Conservation (phyloP, 1,140 invertebrate genomes). For the Mya arenaria region DNA sequence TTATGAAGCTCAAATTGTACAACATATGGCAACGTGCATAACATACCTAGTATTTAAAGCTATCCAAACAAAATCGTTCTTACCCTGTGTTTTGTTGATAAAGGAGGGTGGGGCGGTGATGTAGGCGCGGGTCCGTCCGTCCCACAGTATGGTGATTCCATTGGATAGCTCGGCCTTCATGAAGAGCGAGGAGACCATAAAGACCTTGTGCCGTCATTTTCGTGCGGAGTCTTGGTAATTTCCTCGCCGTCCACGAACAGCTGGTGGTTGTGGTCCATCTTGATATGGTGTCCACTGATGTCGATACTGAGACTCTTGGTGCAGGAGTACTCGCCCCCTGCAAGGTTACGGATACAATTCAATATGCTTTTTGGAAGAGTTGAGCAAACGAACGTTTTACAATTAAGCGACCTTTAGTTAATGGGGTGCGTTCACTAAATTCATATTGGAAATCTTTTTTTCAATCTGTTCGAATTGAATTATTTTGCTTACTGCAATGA, state of each 20-base stretch:
- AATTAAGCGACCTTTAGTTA: too few species aligned
- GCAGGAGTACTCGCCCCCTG: conserved; percentile 87
- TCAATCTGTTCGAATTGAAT: too few species aligned
- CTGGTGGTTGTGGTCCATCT: conserved; percentile 72
- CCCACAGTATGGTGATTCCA: conserved; percentile 90
- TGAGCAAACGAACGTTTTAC: too few species aligned
- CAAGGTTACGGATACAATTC: too few species aligned
- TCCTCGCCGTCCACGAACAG: conserved; percentile 85
- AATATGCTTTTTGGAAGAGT: too few species aligned
- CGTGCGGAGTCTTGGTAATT: conserved; percentile 86
- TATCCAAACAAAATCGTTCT: background rate
- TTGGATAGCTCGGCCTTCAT: conserved; percentile 87
- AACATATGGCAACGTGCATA: too few species aligned
- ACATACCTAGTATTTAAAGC: too few species aligned
- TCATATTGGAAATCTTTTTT: too few species aligned
- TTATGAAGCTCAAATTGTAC: too few species aligned
- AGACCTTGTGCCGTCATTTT: conserved; percentile 84
- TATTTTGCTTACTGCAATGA: too few species aligned
- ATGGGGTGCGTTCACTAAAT: too few species aligned
- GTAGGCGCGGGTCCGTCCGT: conserved; percentile 86
- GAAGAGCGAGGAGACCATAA: conserved; percentile 86
- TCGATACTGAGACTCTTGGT: conserved; percentile 89
- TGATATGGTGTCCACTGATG: conserved; percentile 62
- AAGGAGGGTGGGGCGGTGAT: conserved; percentile 90
- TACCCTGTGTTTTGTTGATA: conserved; percentile 85